Conservation (phyloP, 1,140 invertebrate species). For the Gonatopus flavifemur region DNA sequence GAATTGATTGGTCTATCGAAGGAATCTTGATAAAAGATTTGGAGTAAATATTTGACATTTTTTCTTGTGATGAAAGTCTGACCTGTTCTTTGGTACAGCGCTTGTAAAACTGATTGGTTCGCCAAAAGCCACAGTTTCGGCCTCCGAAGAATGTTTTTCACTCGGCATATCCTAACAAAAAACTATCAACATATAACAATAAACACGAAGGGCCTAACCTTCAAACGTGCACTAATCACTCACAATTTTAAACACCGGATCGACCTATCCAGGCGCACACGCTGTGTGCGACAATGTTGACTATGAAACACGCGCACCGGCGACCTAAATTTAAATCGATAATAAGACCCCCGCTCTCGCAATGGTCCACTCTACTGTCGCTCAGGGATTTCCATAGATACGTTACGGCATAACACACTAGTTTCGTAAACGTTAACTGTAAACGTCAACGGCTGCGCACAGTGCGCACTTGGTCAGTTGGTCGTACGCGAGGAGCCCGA, state of each 20-base stretch:
- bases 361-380: constrained; percentile 11
- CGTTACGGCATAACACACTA: too few relatives aligned
- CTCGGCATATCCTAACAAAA: constrained; percentile 16
- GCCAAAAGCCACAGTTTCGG: constrained; percentile 10
- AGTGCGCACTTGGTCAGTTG: too few relatives aligned
- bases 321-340: constrained; percentile 58
- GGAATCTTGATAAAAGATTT: too few relatives aligned
- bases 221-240: constrained; percentile 2
- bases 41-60: constrained; percentile 6
- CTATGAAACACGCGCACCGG: constrained; percentile 40
- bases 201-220: constrained; percentile 15
- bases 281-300: constrained; percentile 33
- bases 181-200: too few relatives aligned
- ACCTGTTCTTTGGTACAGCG: constrained; percentile 42
- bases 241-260: constrained; percentile 6
- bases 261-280: constrained; percentile 15
- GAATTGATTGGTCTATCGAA: too few relatives aligned
- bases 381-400: too few relatives aligned
- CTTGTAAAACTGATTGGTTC: constrained; percentile 33
- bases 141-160: constrained; percentile 11
- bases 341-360: constrained; percentile 49
- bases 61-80: constrained; percentile 10
- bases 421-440: too few relatives aligned
- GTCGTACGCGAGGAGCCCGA: too few relatives aligned
- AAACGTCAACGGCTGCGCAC: too few relatives aligned